A percentile compares a stretch with the other conserved stretches of the same genome.
phyloP scores from a whole-genome alignment of 2,113 vertebrate species.

The Tringa solitaria region DNA sequence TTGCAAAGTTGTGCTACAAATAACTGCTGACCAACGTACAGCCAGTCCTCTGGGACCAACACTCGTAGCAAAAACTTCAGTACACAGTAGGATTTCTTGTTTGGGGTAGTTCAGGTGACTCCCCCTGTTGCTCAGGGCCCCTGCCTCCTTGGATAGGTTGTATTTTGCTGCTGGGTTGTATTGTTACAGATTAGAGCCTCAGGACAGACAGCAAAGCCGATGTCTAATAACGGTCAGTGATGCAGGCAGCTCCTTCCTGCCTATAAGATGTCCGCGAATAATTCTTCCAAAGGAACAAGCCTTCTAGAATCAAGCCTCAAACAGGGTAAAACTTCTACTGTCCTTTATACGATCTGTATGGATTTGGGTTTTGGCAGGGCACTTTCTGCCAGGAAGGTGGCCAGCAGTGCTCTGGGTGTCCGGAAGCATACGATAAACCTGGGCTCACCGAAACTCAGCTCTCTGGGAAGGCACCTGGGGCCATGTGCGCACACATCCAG shows the following conservation, averaged over 20 bases:
- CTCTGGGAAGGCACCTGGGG: neutral
- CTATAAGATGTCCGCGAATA: fast-evolving
- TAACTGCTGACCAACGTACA: neutral
- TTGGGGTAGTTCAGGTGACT: neutral
- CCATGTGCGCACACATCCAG: neutral
- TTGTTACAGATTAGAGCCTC: neutral
- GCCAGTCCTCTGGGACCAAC: neutral
- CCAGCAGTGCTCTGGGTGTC: neutral
- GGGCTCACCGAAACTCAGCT: neutral
- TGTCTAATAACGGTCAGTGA: neutral
- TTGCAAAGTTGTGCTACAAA: neutral
- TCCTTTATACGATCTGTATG: neutral
- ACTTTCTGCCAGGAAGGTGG: neutral
- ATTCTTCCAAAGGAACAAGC: neutral
- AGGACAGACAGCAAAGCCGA: neutral
- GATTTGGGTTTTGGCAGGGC: neutral
- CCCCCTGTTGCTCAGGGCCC: neutral
- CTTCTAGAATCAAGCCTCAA: neutral
- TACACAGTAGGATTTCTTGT: neutral
- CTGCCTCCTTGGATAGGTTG: neutral
- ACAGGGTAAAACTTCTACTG: neutral
- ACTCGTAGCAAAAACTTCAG: neutral
- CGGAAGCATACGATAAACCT: neutral
- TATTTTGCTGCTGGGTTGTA: neutral
- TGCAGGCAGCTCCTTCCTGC: neutral